Conservation (phyloP, 2,797 vertebrate species). For the Botia kubotai region DNA sequence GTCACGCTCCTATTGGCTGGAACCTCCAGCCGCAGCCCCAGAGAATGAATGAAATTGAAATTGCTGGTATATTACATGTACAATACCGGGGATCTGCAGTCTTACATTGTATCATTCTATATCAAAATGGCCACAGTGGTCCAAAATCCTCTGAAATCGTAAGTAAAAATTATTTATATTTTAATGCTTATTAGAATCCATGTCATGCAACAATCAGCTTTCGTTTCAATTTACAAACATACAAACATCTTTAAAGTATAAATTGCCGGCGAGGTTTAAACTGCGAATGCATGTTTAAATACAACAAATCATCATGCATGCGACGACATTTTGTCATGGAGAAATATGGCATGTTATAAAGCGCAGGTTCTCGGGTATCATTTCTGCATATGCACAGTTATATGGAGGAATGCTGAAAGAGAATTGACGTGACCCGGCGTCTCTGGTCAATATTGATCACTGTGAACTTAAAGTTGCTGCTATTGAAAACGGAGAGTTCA, state of each 20-base stretch:
- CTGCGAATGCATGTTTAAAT: slow-evolving; percentile 22
- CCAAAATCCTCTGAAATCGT: slow-evolving; percentile 97
- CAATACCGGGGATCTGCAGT: slow-evolving; percentile 86
- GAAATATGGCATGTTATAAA: slow-evolving; percentile 64
- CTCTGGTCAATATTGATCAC: slow-evolving; percentile 74
- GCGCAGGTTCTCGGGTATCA: slow-evolving; percentile 59
- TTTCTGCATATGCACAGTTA: slow-evolving; percentile 65
- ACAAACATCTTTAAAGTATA: slow-evolving; percentile 46
- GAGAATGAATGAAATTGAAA: slow-evolving; percentile 96
- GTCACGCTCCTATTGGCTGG: slow-evolving; percentile 82
- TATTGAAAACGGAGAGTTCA: slow-evolving; percentile 48
- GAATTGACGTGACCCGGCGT: slow-evolving; percentile 78
- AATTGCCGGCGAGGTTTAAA: slow-evolving; percentile 41
- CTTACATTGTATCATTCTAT: slow-evolving; percentile 87
- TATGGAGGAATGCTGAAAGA: slow-evolving; percentile 82
- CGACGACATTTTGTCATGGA: slow-evolving; percentile 46
- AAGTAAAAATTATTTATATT: slow-evolving; percentile 74
- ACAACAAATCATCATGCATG: slow-evolving; percentile 35
- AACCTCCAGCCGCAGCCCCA: slow-evolving; percentile 85
- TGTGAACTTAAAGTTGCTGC: slow-evolving; percentile 68
- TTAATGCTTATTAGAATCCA: slow-evolving; percentile 15
- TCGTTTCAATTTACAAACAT: slow-evolving; percentile 23
- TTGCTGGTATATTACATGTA: slow-evolving; percentile 89
- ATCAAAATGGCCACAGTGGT: slow-evolving; percentile 96
- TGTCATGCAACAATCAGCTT: slow-evolving; percentile 28